Evolutionary conservation across 2,113 vertebrate genomes (phyloP).

Genomic region (Neogale vison): DNA sequence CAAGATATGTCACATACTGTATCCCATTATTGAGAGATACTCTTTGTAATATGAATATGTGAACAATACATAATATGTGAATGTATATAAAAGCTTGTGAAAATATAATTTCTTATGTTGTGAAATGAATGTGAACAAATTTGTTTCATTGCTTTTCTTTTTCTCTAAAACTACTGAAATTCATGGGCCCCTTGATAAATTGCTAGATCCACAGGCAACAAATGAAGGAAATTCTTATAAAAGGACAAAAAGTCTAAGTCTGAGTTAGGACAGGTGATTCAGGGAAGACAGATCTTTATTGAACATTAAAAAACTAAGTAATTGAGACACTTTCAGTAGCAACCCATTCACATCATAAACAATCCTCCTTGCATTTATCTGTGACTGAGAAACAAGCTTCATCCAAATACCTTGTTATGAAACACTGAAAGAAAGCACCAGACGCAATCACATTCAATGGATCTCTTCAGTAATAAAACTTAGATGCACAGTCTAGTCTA

Average conservation of each 20-base stretch:
- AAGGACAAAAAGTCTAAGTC: not conserved
- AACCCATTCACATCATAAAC: conserved; percentile 18
- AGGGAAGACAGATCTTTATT: not conserved
- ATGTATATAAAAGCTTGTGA: not conserved
- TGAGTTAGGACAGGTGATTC: conserved; percentile 9
- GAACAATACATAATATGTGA: not conserved
- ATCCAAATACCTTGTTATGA: conserved; percentile 45
- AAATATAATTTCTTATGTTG: not conserved
- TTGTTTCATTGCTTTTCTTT: not conserved
- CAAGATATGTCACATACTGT: not conserved
- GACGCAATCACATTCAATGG: not conserved
- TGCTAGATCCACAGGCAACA: not conserved
- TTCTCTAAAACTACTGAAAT: conserved; percentile 40
- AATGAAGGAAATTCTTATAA: conserved; percentile 1
- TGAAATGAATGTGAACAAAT: conserved; percentile 25
- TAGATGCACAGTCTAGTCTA: conserved; percentile 14
- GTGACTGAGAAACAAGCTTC: conserved; percentile 25
- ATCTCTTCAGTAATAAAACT: conserved; percentile 29
- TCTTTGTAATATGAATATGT: not conserved
- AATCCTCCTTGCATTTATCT: not conserved
- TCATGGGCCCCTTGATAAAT: not conserved
- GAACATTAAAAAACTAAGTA: conserved; percentile 28
- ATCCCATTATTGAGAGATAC: not conserved
- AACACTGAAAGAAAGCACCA: conserved; percentile 46
- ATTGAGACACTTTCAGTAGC: conserved; percentile 29